Percentiles rank a stretch among this genome's conserved stretches.
phyloP scores from a whole-genome alignment of 2,113 vertebrate species.

The Lampris megalopsis region DNA sequence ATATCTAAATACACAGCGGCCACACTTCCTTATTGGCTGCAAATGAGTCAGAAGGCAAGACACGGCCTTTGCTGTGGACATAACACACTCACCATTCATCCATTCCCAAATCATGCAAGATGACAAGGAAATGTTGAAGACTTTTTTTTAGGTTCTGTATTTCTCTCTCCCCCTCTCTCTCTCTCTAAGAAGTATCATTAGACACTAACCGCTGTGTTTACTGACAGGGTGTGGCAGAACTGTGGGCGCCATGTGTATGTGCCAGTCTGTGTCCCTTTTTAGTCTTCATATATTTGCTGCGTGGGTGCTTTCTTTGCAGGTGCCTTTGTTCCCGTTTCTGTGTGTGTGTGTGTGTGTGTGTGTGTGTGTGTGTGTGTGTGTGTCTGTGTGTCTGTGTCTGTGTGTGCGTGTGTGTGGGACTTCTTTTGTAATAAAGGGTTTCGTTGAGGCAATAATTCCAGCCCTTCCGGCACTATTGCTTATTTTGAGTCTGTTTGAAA shows the following conservation, averaged over 20 bases:
- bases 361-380: constrained; percentile 4
- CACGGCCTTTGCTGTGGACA: background rate
- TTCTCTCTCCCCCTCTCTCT: constrained; percentile 1
- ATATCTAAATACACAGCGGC: background rate
- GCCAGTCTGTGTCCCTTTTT: background rate
- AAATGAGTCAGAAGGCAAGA: background rate
- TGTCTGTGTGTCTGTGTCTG: background rate
- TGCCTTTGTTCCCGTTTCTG: background rate
- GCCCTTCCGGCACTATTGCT: constrained; percentile 24
- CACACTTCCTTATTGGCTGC: background rate
- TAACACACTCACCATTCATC: background rate
- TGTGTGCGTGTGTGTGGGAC: background rate
- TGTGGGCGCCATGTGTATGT: constrained; percentile 43
- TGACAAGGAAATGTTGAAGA: background rate
- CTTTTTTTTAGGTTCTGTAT: background rate
- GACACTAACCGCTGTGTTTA: constrained; percentile 61
- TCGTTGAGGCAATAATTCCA: too few relatives aligned
- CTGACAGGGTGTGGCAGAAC: constrained; percentile 69
- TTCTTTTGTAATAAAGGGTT: too few relatives aligned
- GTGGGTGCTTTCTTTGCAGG: too few relatives aligned
- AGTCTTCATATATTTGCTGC: too few relatives aligned
- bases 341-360: constrained; percentile 21
- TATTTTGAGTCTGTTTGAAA: constrained; percentile 61
- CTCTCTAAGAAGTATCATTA: constrained; percentile 43
- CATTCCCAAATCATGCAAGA: background rate